Conservation (phyloP, 2,888 invertebrate genomes). For the Agrilus mali region DNA sequence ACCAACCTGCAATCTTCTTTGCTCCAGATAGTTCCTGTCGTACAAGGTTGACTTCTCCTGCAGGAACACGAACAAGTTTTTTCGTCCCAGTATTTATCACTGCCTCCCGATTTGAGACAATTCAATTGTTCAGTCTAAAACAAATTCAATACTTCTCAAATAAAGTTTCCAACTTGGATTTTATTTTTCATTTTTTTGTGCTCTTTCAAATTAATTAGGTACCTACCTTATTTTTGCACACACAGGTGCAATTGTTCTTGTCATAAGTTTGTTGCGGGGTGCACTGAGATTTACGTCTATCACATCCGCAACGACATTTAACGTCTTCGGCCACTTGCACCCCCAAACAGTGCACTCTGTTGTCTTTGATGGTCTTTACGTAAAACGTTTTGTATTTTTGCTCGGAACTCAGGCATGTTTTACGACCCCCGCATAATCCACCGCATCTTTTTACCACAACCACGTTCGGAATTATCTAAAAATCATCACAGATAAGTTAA, state of each 20-base stretch:
- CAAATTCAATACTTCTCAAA: no score
- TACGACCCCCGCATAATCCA: slow-evolving; percentile 22
- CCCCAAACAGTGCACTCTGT: slow-evolving; percentile 17
- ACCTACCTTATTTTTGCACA: slow-evolving; percentile 23
- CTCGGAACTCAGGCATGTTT: slow-evolving; percentile 19
- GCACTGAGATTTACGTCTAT: slow-evolving; percentile 18
- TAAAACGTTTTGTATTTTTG: slow-evolving; percentile 15
- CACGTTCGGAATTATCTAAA: slow-evolving; percentile 24
- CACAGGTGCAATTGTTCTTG: slow-evolving; percentile 22
- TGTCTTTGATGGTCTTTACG: slow-evolving; percentile 16
- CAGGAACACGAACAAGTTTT: slow-evolving; percentile 25
- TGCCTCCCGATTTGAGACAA: no score
- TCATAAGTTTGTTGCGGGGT: slow-evolving; percentile 20
- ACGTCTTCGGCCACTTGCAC: slow-evolving; percentile 23
- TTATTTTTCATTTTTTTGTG: no score
- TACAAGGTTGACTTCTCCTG: slow-evolving; percentile 19
- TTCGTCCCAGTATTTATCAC: slow-evolving; percentile 21
- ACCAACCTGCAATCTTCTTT: slow-evolving; percentile 22
- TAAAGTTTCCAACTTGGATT: no score
- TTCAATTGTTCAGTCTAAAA: slow-evolving; percentile 9
- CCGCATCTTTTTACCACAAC: slow-evolving; percentile 25
- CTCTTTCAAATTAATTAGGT: no score
- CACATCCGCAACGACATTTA: slow-evolving; percentile 23
- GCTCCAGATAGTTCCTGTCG: slow-evolving; percentile 26
- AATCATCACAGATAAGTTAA: background rate